Percentiles rank a stretch among this genome's conserved stretches.
These are phyloP conservation scores for Trichoplusia ni DNA, from an alignment of 1,140 invertebrate species.

Conservation along the genomic window DNA sequence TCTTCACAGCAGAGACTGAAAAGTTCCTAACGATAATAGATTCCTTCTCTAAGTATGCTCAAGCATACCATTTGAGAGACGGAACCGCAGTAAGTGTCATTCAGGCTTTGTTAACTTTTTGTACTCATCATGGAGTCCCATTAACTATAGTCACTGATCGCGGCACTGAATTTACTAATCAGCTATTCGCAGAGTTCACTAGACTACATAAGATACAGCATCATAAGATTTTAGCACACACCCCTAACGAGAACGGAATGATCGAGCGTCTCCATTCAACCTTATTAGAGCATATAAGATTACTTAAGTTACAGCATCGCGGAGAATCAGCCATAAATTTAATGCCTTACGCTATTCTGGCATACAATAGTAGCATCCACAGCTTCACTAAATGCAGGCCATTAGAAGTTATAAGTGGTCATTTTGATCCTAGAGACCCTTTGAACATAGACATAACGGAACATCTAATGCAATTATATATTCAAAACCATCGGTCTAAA, in stretches of 20 bases:
- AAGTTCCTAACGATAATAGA: slow-evolving; percentile 30
- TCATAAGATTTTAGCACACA: slow-evolving; percentile 25
- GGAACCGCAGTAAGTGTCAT: slow-evolving; percentile 23
- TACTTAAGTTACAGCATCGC: slow-evolving; percentile 29
- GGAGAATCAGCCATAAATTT: slow-evolving; percentile 24
- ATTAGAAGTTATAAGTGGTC: slow-evolving; percentile 31
- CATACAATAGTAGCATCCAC: slow-evolving; percentile 31
- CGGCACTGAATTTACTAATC: slow-evolving; percentile 30
- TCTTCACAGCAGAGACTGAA: slow-evolving; percentile 7
- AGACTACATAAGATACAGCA: slow-evolving; percentile 16
- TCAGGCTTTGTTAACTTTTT: slow-evolving; percentile 11
- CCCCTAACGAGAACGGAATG: slow-evolving; percentile 32
- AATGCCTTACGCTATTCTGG: slow-evolving; percentile 36
- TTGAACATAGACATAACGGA: slow-evolving; percentile 17
- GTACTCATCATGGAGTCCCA: slow-evolving; percentile 24
- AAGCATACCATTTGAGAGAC: slow-evolving; percentile 26
- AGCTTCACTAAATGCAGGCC: slow-evolving; percentile 33
- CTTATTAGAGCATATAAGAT: slow-evolving; percentile 35
- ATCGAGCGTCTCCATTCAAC: slow-evolving; percentile 38
- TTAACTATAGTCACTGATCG: slow-evolving; percentile 26
- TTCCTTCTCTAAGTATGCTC: slow-evolving; percentile 35
- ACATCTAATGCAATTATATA: slow-evolving; percentile 21
- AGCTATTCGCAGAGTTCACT: slow-evolving; percentile 25
- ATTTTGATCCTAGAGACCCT: slow-evolving; percentile 30
- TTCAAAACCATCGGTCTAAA: not conserved